Conservation (phyloP, 2,113 vertebrate genomes). For the Nycticryphes semicollaris region DNA sequence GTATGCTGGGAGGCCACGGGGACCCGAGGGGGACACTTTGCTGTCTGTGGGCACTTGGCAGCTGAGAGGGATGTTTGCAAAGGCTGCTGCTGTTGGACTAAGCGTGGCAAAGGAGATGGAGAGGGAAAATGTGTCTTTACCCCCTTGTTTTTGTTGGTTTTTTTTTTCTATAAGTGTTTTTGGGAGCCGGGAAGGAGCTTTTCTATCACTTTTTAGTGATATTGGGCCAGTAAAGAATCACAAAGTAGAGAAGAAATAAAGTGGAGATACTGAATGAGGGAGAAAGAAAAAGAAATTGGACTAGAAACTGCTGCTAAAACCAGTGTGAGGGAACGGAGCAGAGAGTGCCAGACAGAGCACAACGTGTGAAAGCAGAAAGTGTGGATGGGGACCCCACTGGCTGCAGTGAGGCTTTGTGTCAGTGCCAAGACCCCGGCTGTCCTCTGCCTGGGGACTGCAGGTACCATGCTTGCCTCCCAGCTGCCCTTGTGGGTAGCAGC, state of each 20-base stretch:
- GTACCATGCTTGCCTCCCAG: background rate
- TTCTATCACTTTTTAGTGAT: background rate
- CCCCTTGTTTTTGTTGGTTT: background rate
- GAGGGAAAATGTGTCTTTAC: background rate
- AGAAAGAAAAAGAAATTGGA: background rate
- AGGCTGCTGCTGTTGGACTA: background rate
- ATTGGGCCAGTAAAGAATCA: background rate
- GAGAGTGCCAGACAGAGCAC: background rate
- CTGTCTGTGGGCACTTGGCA: fast-evolving
- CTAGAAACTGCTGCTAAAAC: background rate
- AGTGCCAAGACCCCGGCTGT: too few species aligned
- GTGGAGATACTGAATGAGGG: background rate
- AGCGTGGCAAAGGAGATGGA: fast-evolving
- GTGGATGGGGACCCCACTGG: background rate
- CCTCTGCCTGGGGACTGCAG: background rate
- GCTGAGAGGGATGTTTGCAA: background rate
- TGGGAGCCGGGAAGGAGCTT: background rate
- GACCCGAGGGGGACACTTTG: background rate
- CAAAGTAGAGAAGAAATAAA: background rate
- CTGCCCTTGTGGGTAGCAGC: background rate
- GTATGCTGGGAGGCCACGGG: fast-evolving
- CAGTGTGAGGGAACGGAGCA: background rate
- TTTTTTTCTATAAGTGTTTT: background rate
- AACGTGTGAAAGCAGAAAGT: background rate
- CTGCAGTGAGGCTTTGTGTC: background rate